Evolutionary conservation across 1,140 invertebrate species (phyloP).

Genomic region (Pristionchus pacificus): DNA sequence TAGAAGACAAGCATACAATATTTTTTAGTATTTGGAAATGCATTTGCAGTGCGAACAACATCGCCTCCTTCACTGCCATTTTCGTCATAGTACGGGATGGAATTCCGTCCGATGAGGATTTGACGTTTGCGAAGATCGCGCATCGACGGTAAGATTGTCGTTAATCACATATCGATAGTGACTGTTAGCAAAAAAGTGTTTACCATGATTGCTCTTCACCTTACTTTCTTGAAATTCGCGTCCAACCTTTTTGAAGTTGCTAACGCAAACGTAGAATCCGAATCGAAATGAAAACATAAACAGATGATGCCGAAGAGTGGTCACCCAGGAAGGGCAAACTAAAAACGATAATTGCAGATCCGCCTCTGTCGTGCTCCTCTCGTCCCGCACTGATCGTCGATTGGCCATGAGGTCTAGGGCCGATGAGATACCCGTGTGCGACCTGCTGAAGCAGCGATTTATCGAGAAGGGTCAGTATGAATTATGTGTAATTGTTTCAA

Average conservation of each 20-base stretch:
- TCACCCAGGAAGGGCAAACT: too few relatives aligned
- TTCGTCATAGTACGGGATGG: conserved; percentile 23
- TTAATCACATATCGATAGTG: too few relatives aligned
- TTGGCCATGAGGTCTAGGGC: conserved; percentile 16
- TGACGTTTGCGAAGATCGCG: conserved; percentile 30
- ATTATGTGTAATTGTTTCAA: neutral
- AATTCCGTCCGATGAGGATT: conserved; percentile 25
- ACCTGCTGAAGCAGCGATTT: conserved; percentile 25
- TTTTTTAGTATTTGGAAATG: too few relatives aligned
- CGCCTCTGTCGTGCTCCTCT: conserved; percentile 12
- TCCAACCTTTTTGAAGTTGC: too few relatives aligned
- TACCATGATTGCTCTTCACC: too few relatives aligned
- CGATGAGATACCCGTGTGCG: conserved; percentile 28
- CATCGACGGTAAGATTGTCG: conserved; percentile 18
- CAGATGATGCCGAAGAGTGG: too few relatives aligned
- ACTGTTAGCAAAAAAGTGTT: too few relatives aligned
- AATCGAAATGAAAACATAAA: too few relatives aligned
- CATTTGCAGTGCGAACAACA: conserved; percentile 22
- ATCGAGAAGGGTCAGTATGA: conserved; percentile 22
- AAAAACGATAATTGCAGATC: neutral
- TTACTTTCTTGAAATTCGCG: too few relatives aligned
- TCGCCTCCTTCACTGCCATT: conserved; percentile 30
- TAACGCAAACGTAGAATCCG: too few relatives aligned
- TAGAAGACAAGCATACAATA: too few relatives aligned
- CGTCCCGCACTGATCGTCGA: conserved; percentile 20